Conservation (phyloP, 2,888 invertebrate genomes). For the Meiosimyza platycephala region DNA sequence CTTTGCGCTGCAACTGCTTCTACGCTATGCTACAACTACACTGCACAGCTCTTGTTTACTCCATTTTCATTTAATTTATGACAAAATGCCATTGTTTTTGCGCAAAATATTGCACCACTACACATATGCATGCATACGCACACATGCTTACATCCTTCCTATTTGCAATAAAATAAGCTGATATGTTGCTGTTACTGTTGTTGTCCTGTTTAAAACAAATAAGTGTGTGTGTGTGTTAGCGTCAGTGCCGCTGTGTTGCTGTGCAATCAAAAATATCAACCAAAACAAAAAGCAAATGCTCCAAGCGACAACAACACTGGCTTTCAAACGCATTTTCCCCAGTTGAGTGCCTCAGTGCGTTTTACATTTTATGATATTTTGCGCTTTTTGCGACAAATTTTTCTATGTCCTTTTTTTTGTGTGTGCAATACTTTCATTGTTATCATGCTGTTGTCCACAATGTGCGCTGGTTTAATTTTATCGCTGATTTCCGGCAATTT, state of each 20-base stretch:
- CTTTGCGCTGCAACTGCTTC: too few relatives aligned
- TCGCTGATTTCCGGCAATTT: slow-evolving; percentile 7
- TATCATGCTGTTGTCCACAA: too few relatives aligned
- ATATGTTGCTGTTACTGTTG: too few relatives aligned
- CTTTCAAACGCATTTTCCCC: not conserved
- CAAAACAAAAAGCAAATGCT: not conserved
- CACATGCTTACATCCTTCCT: slow-evolving; percentile 4
- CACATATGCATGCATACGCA: not conserved
- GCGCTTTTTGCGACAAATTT: not conserved
- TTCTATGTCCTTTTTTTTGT: not conserved
- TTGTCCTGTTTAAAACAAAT: too few relatives aligned
- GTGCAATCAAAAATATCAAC: not conserved
- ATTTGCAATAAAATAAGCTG: too few relatives aligned
- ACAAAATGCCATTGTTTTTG: slow-evolving; percentile 24
- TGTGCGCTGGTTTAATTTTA: not conserved
- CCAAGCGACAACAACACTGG: too few relatives aligned
- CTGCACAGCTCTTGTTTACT: too few relatives aligned
- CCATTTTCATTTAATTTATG: slow-evolving; percentile 20
- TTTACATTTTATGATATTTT: not conserved
- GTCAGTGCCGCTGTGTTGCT: not conserved
- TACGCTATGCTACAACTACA: too few relatives aligned
- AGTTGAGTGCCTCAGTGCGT: not conserved
- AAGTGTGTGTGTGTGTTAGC: not conserved
- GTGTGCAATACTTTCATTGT: not conserved
- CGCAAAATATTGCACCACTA: slow-evolving; percentile 24